Percentiles rank a stretch among this genome's conserved stretches.
These are phyloP conservation scores for Patella caerulea DNA, from an alignment of 2,888 invertebrate genomes.

Conservation along the genomic window DNA sequence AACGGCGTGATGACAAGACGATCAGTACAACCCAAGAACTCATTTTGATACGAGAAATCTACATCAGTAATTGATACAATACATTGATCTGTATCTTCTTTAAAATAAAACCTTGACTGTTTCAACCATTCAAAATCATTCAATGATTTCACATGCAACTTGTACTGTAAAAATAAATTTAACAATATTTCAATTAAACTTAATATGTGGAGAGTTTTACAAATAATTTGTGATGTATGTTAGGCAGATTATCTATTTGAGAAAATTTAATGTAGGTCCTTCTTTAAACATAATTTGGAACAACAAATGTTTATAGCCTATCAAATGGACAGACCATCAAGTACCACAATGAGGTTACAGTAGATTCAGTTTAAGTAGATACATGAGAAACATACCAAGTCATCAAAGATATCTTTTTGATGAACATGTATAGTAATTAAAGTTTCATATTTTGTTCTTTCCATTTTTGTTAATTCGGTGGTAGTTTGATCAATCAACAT, in stretches of 20 bases:
- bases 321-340: too few species aligned
- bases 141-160: conserved; percentile 88
- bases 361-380: too few species aligned
- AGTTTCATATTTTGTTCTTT: conserved; percentile 95
- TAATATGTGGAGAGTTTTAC: too few species aligned
- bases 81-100: conserved; percentile 94
- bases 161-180: conserved; percentile 76
- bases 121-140: conserved; percentile 98
- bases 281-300: too few species aligned
- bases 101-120: conserved; percentile 96
- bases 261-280: too few species aligned
- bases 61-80: conserved; percentile 95
- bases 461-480: conserved; percentile 89
- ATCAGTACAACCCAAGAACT: conserved; percentile 96
- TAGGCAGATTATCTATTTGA: too few species aligned
- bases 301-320: too few species aligned
- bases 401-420: conserved; percentile 97
- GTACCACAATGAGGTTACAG: too few species aligned
- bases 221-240: too few species aligned
- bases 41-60: conserved; percentile 94
- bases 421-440: conserved; percentile 97
- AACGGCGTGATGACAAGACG: conserved; percentile 95
- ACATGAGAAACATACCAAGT: conserved; percentile 79
- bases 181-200: background rate
- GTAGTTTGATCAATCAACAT: conserved; percentile 96